These are phyloP conservation scores for Huso huso DNA, from an alignment of 2,797 vertebrate genomes.

Conservation along the genomic window DNA sequence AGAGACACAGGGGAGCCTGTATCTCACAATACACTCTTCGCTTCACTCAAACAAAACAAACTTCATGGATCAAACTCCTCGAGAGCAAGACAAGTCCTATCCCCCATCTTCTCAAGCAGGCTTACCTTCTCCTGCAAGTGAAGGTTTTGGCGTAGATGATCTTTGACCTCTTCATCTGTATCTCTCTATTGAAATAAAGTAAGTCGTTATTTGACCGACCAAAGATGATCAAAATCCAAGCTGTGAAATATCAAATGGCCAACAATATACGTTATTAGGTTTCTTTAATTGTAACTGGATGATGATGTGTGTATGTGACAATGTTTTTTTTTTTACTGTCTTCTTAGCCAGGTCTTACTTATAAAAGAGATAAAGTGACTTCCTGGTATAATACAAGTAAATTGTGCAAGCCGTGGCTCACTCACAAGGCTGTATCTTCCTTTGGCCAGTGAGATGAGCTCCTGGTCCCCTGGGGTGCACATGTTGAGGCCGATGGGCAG, in stretches of 20 bases:
- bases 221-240: slow-evolving; percentile 12
- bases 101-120: neutral
- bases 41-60: neutral
- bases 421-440: slow-evolving; percentile 82
- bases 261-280: neutral
- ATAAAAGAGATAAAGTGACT: too few relatives aligned
- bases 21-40: too few relatives aligned
- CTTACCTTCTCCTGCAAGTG: slow-evolving; percentile 90
- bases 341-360: too few relatives aligned
- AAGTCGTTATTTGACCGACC: slow-evolving; percentile 14
- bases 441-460: slow-evolving; percentile 91
- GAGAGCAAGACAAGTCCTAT: too few relatives aligned
- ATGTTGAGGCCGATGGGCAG: slow-evolving; percentile 97
- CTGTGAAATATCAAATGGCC: slow-evolving; percentile 4
- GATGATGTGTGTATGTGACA: too few relatives aligned
- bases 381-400: too few relatives aligned
- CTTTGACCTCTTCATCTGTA: slow-evolving; percentile 94
- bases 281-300: neutral
- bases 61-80: too few relatives aligned
- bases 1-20: too few relatives aligned
- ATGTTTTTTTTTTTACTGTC: too few relatives aligned
- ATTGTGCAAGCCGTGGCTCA: neutral
- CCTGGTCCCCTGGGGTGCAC: slow-evolving; percentile 96
- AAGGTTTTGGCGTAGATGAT: slow-evolving; percentile 84
- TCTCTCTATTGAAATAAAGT: slow-evolving; percentile 70